Evolutionary conservation across 1,140 invertebrate genomes (phyloP).

Genomic region (Penaeus chinensis): DNA sequence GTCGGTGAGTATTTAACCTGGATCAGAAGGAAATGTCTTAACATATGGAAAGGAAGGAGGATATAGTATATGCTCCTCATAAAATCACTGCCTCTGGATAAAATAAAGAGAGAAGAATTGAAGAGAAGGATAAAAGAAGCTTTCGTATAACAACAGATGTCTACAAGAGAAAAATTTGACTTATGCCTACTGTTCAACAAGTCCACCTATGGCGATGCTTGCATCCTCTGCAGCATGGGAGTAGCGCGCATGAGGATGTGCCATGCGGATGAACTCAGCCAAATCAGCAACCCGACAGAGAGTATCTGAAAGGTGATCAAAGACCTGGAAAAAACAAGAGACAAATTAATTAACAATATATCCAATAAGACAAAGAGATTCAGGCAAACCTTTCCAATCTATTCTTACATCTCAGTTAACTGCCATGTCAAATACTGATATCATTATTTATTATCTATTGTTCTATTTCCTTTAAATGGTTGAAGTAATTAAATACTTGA

Average conservation of each 20-base stretch:
- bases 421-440: no score
- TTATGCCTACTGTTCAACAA: constrained; percentile 85
- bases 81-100: not conserved
- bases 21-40: constrained; percentile 34
- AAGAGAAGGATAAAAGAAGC: not conserved
- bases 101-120: not conserved
- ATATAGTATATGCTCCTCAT: not conserved
- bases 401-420: no score
- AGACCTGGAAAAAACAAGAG: constrained; percentile 78
- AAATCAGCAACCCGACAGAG: constrained; percentile 95
- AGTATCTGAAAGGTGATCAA: constrained; percentile 93
- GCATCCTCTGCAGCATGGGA: constrained; percentile 85
- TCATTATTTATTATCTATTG: no score
- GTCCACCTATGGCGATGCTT: constrained; percentile 85
- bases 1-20: constrained; percentile 89
- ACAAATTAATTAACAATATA: not conserved
- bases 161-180: not conserved
- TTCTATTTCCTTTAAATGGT: no score
- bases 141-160: not conserved
- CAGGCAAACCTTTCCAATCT: no score
- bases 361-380: not conserved
- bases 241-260: constrained; percentile 84
- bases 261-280: constrained; percentile 92
- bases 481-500: no score
- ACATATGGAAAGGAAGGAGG: not conserved